phyloP scores from a whole-genome alignment of 2,888 invertebrate species.

The Pyrocoelia pectoralis region DNA sequence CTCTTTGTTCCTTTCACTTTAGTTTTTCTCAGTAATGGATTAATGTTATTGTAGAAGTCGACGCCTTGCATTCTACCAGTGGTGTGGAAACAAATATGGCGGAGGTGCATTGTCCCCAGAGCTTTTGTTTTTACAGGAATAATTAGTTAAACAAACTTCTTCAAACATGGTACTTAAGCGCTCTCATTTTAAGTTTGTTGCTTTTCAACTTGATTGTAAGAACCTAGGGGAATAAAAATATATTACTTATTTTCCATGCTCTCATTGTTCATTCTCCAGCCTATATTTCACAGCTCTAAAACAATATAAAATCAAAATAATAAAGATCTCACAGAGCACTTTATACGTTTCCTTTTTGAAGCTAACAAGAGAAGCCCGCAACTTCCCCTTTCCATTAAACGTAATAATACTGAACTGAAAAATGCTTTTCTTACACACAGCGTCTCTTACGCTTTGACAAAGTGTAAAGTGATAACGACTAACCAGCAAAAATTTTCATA shows the following conservation, averaged over 20 bases:
- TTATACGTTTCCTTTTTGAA: neutral
- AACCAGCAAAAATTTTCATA: neutral
- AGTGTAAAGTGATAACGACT: neutral
- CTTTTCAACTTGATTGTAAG: neutral
- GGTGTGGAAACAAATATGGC: conserved; percentile 43
- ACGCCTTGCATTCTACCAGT: conserved; percentile 37
- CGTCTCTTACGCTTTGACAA: neutral
- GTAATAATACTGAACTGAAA: neutral
- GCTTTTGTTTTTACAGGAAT: conserved; percentile 40
- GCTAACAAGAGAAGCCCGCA: neutral
- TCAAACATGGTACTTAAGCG: neutral
- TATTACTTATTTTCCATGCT: neutral
- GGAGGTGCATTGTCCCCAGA: conserved; percentile 34
- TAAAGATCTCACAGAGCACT: neutral
- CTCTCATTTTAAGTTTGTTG: neutral
- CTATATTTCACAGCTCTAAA: neutral
- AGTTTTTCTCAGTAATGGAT: conserved; percentile 52
- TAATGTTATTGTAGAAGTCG: conserved; percentile 48
- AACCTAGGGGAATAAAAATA: neutral
- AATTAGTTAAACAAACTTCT: conserved; percentile 38
- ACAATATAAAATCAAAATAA: neutral
- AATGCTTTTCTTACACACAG: neutral
- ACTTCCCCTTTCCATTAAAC: neutral
- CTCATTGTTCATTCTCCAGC: neutral
- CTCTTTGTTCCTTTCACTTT: conserved; percentile 48